phyloP scores from a whole-genome alignment of 1,140 invertebrate species.

The Drosophila santomea region DNA sequence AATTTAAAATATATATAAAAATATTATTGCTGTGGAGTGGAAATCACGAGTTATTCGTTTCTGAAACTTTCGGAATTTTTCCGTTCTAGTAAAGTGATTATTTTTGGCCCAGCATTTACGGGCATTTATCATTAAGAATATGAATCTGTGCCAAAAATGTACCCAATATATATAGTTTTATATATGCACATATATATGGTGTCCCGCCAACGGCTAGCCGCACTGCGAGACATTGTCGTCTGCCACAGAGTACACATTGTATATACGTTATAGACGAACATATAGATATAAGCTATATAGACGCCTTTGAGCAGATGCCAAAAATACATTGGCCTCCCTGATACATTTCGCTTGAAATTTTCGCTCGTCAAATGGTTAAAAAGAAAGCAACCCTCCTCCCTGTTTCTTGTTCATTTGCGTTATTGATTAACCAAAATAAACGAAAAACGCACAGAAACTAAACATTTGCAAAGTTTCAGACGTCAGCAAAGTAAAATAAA shows the following conservation, averaged over 20 bases:
- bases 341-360: constrained; percentile 56
- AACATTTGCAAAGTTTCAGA: constrained; percentile 52
- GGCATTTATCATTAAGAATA: constrained; percentile 34
- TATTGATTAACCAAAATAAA: constrained; percentile 61
- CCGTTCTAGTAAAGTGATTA: constrained; percentile 8
- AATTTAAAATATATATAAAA: no score
- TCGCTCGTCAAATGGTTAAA: constrained; percentile 29
- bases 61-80: constrained; percentile 3
- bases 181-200: constrained; percentile 21
- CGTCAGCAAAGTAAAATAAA: constrained; percentile 55
- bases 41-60: neutral
- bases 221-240: constrained; percentile 73
- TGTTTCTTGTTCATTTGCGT: constrained; percentile 25
- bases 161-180: constrained; percentile 46
- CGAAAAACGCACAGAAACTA: constrained; percentile 12
- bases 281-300: constrained; percentile 21
- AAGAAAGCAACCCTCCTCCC: neutral
- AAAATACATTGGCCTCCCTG: constrained; percentile 69
- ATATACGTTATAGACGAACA: constrained; percentile 19
- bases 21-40: no score
- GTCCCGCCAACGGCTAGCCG: constrained; percentile 80
- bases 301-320: constrained; percentile 57
- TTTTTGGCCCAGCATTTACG: constrained; percentile 12
- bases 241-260: constrained; percentile 26
- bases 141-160: constrained; percentile 42